Evolutionary conservation across 2,113 vertebrate species (phyloP), one percentile per base, ranked within the genome.

Genomic region (Mesitornis unicolor): DNA sequence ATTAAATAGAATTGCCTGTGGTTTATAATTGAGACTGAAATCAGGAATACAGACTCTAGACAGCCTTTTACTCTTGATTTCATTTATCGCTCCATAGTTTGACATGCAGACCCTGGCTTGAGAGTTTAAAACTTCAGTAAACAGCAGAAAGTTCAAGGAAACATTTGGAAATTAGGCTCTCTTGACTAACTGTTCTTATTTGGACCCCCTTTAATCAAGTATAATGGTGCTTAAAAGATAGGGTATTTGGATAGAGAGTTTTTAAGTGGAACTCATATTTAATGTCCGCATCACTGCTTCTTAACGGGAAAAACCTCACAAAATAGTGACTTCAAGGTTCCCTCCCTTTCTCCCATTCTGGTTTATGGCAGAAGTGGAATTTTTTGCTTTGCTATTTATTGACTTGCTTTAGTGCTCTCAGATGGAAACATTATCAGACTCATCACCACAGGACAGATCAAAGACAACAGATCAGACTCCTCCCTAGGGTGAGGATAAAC

Each of bases 361-460:
- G 33, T 84, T 80, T 73, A 83, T 73, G 63, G 69, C 70, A 94
- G 63, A 65, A 24, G 71, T 67, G 78, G 74, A 96, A 80, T 88
- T 87, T 81, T 87, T 91, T 47, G 38, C 68, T 86, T 88, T 96
- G 71, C 90, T 71, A 35, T 96, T 96, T 92, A 68, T 75, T 92
- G 95, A 71, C 68, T 87, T 40, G 67, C 77, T 93, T 80, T 94
- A 73, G 83, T 94, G 87, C 43, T 94, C 64, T 96, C 56, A 68
- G 90, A 94, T 93, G 93, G 93, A 78, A 92, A 89, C 88, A 81
- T 89, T 89, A 71, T 90, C 96, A 92, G 88, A 40, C 85, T 96
- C 88, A 94, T 95, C 95, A 90, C 68, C 38, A 51, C 4, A 15
- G 85, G 51, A 20, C 1, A 87, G 79, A 97, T 94, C 96, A 96